Evolutionary conservation across 2,888 invertebrate species (phyloP).

Genomic region (Hydropsyche betteni): DNA sequence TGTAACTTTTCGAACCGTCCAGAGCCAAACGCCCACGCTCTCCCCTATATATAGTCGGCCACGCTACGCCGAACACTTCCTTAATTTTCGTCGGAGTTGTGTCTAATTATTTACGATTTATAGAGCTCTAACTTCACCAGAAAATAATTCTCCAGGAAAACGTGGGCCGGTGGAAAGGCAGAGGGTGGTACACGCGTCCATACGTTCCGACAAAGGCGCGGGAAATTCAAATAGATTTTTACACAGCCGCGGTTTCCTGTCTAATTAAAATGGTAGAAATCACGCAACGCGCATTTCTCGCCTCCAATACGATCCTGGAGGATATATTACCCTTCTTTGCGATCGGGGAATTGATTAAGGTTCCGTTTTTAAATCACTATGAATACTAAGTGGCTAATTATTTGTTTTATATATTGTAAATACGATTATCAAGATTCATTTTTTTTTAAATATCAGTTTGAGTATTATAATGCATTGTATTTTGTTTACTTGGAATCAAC

Average conservation of each 20-base stretch:
- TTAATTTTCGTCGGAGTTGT: slow-evolving; percentile 48
- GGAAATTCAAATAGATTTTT: slow-evolving; percentile 33
- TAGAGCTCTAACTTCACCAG: slow-evolving; percentile 48
- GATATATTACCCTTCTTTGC: too few relatives aligned
- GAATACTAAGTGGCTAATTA: too few relatives aligned
- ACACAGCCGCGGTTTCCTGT: slow-evolving; percentile 8
- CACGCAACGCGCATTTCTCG: slow-evolving; percentile 13
- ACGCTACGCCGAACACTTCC: slow-evolving; percentile 43
- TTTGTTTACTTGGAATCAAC: too few relatives aligned
- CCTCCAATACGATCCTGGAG: neutral
- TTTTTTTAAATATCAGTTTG: too few relatives aligned
- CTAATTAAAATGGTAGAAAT: slow-evolving; percentile 22
- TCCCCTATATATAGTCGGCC: neutral
- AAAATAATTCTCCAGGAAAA: slow-evolving; percentile 45
- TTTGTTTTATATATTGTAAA: too few relatives aligned
- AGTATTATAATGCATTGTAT: too few relatives aligned
- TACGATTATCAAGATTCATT: too few relatives aligned
- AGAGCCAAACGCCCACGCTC: too few relatives aligned
- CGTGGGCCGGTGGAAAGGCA: too few relatives aligned
- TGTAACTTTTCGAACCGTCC: too few relatives aligned
- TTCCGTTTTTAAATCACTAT: too few relatives aligned
- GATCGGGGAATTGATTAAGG: too few relatives aligned
- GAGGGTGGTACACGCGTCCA: slow-evolving; percentile 31
- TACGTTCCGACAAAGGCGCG: neutral
- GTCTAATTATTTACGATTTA: slow-evolving; percentile 52